Conservation (phyloP, 2,113 vertebrate species). For the Steatornis caripensis region DNA sequence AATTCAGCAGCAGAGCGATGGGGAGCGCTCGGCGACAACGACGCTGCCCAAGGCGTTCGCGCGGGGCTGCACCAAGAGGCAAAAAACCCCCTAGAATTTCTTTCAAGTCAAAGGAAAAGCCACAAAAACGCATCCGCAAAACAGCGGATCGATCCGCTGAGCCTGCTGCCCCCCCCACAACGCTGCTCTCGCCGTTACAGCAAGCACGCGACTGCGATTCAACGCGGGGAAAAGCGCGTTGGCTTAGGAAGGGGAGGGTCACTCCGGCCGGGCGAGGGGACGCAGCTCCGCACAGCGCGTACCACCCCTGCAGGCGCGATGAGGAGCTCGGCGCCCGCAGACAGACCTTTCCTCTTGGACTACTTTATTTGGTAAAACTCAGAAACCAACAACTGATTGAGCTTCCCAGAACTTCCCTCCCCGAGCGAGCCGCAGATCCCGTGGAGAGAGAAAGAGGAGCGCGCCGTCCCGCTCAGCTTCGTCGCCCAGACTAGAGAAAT, state of each 20-base stretch:
- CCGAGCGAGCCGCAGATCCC: background rate
- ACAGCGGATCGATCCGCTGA: no score
- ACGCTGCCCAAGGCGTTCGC: no score
- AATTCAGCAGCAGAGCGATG: no score
- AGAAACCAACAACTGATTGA: conserved; percentile 52
- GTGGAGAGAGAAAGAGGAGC: background rate
- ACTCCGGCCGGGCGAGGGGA: fast-evolving
- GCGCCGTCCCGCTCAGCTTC: background rate
- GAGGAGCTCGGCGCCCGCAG: background rate
- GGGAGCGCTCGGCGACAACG: no score
- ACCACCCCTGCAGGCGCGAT: background rate
- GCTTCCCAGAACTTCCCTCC: conserved; percentile 7
- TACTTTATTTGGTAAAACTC: conserved; percentile 83
- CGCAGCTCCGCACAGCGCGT: background rate
- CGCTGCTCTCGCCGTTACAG: no score
- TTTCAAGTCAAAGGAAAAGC: no score
- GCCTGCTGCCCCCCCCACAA: no score
- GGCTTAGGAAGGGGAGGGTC: background rate
- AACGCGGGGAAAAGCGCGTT: background rate
- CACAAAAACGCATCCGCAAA: no score
- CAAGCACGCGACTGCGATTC: no score
- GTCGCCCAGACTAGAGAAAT: background rate
- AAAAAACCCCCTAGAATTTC: no score
- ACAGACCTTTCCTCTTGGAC: conserved; percentile 42
- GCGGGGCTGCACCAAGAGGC: no score